Conservation (phyloP, 2,797 vertebrate genomes). For the Malacoctenus gilli region DNA sequence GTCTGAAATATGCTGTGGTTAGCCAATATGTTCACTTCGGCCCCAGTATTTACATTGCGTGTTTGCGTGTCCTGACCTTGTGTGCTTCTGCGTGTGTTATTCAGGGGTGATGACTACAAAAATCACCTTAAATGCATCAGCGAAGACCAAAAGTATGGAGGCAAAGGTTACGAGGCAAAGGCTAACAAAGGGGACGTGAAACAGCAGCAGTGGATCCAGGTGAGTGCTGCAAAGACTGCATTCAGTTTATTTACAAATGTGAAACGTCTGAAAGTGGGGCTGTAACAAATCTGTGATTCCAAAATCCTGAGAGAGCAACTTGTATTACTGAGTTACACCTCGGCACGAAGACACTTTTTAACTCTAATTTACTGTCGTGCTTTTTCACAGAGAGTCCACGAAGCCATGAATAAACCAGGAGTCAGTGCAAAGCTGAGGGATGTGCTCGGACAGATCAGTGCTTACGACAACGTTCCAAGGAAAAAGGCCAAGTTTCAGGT, state of each 20-base stretch:
- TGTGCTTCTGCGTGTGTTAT: neutral
- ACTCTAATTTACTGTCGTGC: too few relatives aligned
- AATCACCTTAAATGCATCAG: slow-evolving; percentile 88
- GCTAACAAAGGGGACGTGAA: slow-evolving; percentile 91
- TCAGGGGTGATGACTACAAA: slow-evolving; percentile 92
- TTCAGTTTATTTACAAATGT: too few relatives aligned
- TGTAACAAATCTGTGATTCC: too few relatives aligned
- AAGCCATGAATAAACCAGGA: slow-evolving; percentile 86
- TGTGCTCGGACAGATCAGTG: slow-evolving; percentile 87
- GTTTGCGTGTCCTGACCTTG: neutral
- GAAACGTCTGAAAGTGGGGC: too few relatives aligned
- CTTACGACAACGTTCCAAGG: slow-evolving; percentile 91
- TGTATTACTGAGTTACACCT: too few relatives aligned
- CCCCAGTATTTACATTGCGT: too few relatives aligned
- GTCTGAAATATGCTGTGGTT: too few relatives aligned
- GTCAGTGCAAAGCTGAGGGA: slow-evolving; percentile 84
- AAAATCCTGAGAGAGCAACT: too few relatives aligned
- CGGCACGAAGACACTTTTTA: too few relatives aligned
- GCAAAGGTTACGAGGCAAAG: slow-evolving; percentile 90
- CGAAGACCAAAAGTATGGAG: slow-evolving; percentile 96
- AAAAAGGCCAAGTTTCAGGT: slow-evolving; percentile 97
- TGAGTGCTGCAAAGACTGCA: too few relatives aligned
- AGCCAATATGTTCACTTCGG: too few relatives aligned
- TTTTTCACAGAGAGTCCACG: slow-evolving; percentile 86
- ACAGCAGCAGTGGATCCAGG: slow-evolving; percentile 95